Evolutionary conservation across 2,888 invertebrate genomes (phyloP), one percentile per base, ranked within the genome.

Genomic region (Apocheima hispidaria): DNA sequence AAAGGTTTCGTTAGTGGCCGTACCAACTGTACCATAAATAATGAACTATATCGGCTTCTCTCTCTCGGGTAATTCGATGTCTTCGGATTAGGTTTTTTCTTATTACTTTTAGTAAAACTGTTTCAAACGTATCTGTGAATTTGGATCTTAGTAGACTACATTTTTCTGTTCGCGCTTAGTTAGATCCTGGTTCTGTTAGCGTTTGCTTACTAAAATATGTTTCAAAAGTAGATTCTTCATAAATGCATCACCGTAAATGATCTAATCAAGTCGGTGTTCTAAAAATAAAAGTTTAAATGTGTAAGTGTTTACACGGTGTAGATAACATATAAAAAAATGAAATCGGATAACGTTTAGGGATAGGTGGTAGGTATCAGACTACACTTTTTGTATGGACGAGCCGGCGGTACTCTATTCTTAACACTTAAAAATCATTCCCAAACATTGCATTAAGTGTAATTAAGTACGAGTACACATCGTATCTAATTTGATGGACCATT

Each of bases 11-110:
- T 65, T 65, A 66, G 60, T 56, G 64, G 53, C 68, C 64, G 58
- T 65, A 68, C 60, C 67, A 65, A 70, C 68, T 70, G 72, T 71
- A 70, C 73, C 67, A 76, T 77, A 79, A 77, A 76, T 79, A 80
- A 78, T 75, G 71, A 72, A 71, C 74, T 63, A 69, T 68, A 72
- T 74, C 72, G 69, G 64, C 70, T 73, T 74, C 60, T 68, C 66
- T 73, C 53, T 63, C 60, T 63, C 60, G 48, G 65, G 56, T 70
- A 74, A 74, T 74, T 72, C 70, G 60, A 73, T 75, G 72, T 72
- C 59, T 62, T 70, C 46, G 66, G 53, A 72, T 73, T 70, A 69
- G 56, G 57, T 73, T 71, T 70, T 71, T 62, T 53, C n/a, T 57
- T 53, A 65, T 69, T 74, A 69, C 65, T 66, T 68, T 61, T 66